Conservation (phyloP, 2,888 invertebrate genomes). For the Diloba caeruleocephala region DNA sequence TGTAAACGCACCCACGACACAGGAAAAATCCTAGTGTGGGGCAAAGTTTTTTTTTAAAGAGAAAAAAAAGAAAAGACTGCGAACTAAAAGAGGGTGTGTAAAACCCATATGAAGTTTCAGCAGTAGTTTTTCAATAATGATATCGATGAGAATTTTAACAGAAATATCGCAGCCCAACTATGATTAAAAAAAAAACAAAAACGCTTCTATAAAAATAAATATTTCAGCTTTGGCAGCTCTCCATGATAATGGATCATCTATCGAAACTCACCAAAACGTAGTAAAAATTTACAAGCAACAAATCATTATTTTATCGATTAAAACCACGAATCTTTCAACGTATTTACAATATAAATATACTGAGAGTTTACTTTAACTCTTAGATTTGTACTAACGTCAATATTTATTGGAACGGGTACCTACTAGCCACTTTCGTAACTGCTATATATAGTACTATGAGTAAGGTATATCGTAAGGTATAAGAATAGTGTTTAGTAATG, state of each 20-base stretch:
- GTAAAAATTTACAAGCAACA: conserved; percentile 13
- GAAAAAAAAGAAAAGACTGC: too few relatives aligned
- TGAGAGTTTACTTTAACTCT: conserved; percentile 11
- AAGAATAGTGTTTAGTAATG: conserved; percentile 35
- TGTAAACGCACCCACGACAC: too few relatives aligned
- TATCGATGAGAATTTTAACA: too few relatives aligned
- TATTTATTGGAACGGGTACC: conserved; percentile 22
- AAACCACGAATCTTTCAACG: conserved; percentile 27
- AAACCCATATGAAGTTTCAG: neutral
- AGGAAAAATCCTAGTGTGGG: too few relatives aligned
- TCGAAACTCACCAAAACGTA: conserved; percentile 8
- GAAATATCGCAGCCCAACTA: conserved; percentile 5
- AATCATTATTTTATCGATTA: conserved; percentile 21
- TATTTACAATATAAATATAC: conserved; percentile 21
- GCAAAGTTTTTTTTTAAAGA: too few relatives aligned
- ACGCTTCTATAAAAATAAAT: conserved; percentile 8
- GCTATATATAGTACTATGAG: conserved; percentile 37
- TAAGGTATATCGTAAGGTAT: conserved; percentile 17
- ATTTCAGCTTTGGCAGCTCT: conserved; percentile 16
- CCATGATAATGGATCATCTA: conserved; percentile 21
- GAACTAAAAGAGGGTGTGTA: neutral
- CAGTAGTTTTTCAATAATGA: too few relatives aligned
- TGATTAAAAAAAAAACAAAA: conserved; percentile 1
- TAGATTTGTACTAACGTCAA: conserved; percentile 29
- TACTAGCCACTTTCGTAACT: conserved; percentile 21